A percentile compares a stretch with the other conserved stretches of the same genome.
These are phyloP conservation scores for Muschampia plurimacula DNA, from an alignment of 2,888 invertebrate species.

Conservation along the genomic window DNA sequence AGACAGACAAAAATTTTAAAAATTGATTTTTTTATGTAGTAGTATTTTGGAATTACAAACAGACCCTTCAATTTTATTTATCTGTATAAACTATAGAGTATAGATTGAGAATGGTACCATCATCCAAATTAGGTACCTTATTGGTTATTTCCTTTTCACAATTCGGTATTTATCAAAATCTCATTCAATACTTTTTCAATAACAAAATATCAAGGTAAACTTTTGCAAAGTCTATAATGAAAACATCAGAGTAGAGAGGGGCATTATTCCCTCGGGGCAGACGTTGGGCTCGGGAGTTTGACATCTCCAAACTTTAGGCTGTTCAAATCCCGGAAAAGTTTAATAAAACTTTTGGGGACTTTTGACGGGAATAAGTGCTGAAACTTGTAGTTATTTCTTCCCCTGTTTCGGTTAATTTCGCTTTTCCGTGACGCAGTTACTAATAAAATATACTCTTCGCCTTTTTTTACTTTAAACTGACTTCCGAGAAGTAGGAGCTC, in stretches of 20 bases:
- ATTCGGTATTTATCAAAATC: constrained; percentile 3
- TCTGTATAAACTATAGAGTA: too few species aligned
- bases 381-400: constrained; percentile 54
- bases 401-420: not conserved
- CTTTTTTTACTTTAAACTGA: not conserved
- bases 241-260: constrained; percentile 10
- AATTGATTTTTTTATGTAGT: too few species aligned
- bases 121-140: not conserved
- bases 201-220: constrained; percentile 18
- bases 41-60: too few species aligned
- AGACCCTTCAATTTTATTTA: too few species aligned
- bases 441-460: too few species aligned
- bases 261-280: constrained; percentile 23
- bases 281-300: constrained; percentile 22
- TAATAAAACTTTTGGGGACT: constrained; percentile 49
- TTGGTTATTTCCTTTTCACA: not conserved
- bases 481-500: too few species aligned
- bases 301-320: constrained; percentile 21
- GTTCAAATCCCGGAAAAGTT: constrained; percentile 18
- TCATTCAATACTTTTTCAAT: constrained; percentile 31
- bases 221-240: constrained; percentile 18
- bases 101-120: too few species aligned
- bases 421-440: too few species aligned
- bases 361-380: constrained; percentile 57
- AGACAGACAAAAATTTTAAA: too few species aligned